A percentile compares a stretch with the other conserved stretches of the same genome.
These are phyloP conservation scores for Oscheius myriophilus DNA, from an alignment of 2,888 invertebrate species.

Conservation along the genomic window DNA sequence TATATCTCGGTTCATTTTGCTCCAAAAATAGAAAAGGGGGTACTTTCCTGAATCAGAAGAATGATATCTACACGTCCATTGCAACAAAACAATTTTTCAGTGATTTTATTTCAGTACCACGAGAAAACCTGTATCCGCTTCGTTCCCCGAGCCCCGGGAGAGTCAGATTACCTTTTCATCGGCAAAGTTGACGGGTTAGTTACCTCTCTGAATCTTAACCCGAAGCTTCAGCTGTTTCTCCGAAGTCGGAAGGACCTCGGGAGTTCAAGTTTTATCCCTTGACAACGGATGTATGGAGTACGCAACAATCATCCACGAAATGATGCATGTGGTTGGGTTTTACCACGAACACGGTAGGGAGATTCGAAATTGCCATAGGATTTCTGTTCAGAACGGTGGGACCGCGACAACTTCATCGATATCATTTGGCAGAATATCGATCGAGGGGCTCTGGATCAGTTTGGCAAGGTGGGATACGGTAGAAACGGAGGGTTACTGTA, in stretches of 20 bases:
- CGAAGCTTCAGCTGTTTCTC: constrained; percentile 65
- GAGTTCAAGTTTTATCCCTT: constrained; percentile 68
- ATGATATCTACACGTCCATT: not conserved
- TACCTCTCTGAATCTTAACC: not conserved
- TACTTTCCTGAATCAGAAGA: no score
- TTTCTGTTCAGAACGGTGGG: constrained; percentile 63
- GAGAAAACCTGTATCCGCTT: constrained; percentile 70
- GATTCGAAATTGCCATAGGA: not conserved
- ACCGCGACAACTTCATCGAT: constrained; percentile 69
- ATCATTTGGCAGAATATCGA: constrained; percentile 71
- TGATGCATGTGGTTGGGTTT: constrained; percentile 69
- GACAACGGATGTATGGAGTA: constrained; percentile 71
- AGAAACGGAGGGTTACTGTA: no score
- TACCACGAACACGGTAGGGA: constrained; percentile 68
- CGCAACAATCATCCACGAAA: constrained; percentile 69
- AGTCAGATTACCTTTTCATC: constrained; percentile 68
- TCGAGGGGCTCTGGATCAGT: constrained; percentile 69
- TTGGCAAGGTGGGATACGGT: constrained; percentile 63
- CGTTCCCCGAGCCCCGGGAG: constrained; percentile 64
- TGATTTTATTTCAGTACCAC: constrained; percentile 62
- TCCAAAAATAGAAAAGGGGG: no score
- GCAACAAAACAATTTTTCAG: constrained; percentile 2
- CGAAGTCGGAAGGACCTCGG: constrained; percentile 69
- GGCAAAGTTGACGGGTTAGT: constrained; percentile 69
- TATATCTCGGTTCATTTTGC: no score